Evolutionary conservation across 1,140 invertebrate genomes (phyloP), one percentile per base, ranked within the genome.

Genomic region (Steinernema khuongi): DNA sequence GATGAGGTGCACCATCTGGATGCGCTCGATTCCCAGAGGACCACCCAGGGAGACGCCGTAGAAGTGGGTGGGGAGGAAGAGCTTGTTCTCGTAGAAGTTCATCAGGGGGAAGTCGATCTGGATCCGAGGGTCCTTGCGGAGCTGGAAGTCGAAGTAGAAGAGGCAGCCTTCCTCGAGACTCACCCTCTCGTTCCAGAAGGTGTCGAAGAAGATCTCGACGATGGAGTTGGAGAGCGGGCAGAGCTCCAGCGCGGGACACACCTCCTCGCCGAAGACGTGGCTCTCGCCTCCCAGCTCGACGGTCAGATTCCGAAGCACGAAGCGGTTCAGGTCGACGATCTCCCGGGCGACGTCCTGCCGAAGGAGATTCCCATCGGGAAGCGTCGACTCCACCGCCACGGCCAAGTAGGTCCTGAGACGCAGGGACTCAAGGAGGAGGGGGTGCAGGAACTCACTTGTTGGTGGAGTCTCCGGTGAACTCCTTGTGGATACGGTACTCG

Each of bases 1-100:
- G 14, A 84, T 79, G 14, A 84, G 66, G 76, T 84, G 82, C 67
- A 85, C 76, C 79, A 79, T 77, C n/a, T 77, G 67, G 26, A 85
- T 81, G 36, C 67, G 19, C n/a, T 79, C 68, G 33, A 85, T 77
- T 14, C 75, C 76, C 1, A 70, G 44, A 32, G 68, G 36, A 19
- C 66, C 68, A 22, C 41, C 74, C 2, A 44, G 18, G 26, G 70
- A 22, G 11, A 84, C 83, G n/a, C 83, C 83, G 70, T 84, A 84
- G 60, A 84, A 84, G 72, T 85, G 81, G 4, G 81, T 84, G 11
- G 83, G 81, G 30, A 84, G 43, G 71, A 84, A 84, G 68, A 84
- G 78, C 74, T 82, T 83, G 28, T 80, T 83, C 33, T 84, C 82
- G 73, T 83, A 83, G 44, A 83, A 84, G 31, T 85, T 81, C 73